These are phyloP conservation scores for Myiagra hebetior DNA, from an alignment of 2,113 vertebrate genomes.

Conservation along the genomic window DNA sequence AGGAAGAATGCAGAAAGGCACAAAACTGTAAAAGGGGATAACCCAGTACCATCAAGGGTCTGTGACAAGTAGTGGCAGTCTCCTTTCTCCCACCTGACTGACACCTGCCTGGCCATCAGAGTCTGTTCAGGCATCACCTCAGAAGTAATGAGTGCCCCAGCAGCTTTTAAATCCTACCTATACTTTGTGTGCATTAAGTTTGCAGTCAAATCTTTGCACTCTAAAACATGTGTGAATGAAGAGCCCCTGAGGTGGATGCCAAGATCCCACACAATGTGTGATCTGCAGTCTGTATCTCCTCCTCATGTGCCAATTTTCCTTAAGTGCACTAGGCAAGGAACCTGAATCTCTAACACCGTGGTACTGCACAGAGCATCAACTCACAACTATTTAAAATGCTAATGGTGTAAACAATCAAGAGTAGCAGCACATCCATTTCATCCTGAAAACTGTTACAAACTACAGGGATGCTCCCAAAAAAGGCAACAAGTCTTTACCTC, in stretches of 20 bases:
- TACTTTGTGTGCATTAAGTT: neutral
- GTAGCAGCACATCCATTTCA: neutral
- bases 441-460: neutral
- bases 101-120: neutral
- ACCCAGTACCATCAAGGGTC: neutral
- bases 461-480: neutral
- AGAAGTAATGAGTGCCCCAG: neutral
- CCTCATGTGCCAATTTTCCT: neutral
- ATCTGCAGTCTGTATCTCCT: neutral
- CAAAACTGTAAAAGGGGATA: neutral
- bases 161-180: neutral
- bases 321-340: neutral
- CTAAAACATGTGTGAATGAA: fast-evolving
- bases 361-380: neutral
- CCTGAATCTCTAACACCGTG: fast-evolving
- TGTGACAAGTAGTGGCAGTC: neutral
- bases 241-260: neutral
- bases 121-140: neutral
- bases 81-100: neutral
- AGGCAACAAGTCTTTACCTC: neutral
- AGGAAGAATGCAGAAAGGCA: neutral
- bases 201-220: neutral
- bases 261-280: neutral
- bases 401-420: neutral
- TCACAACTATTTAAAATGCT: neutral